Percentiles rank a stretch among this genome's conserved stretches.
These are phyloP conservation scores for Montifringilla adamsi DNA, from an alignment of 2,113 vertebrate genomes.

Conservation along the genomic window DNA sequence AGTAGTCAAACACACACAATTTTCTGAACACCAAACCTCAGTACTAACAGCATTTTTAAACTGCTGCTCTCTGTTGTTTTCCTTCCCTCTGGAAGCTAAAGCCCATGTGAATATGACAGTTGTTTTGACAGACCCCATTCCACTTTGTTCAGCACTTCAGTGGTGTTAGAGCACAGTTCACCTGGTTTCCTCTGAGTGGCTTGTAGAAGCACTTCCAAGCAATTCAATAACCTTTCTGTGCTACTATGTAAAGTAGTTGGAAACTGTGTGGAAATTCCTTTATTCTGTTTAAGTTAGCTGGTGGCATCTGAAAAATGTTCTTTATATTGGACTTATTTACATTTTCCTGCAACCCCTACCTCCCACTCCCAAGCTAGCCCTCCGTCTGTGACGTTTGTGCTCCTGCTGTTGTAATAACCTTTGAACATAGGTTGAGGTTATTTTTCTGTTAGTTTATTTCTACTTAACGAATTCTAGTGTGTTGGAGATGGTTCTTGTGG, in stretches of 20 bases:
- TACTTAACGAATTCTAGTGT: neutral
- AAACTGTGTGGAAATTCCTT: neutral
- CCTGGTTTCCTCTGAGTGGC: neutral
- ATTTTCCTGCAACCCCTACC: neutral
- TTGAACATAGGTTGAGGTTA: neutral
- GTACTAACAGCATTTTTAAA: neutral
- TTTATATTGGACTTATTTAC: neutral
- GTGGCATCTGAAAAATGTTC: neutral
- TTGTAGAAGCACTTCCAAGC: neutral
- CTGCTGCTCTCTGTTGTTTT: neutral
- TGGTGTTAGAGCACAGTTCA: neutral
- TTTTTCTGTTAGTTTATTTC: neutral
- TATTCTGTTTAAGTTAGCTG: neutral
- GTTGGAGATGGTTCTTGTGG: neutral
- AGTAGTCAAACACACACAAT: neutral
- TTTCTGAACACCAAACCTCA: neutral
- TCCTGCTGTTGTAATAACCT: neutral
- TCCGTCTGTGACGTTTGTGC: neutral
- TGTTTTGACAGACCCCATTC: neutral
- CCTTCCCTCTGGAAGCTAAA: neutral
- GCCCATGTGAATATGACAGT: neutral
- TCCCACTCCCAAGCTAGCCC: neutral
- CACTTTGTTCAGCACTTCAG: neutral
- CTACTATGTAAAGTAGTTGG: neutral
- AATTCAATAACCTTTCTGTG: neutral